These are phyloP conservation scores for Melanargia galathea DNA, from an alignment of 2,888 invertebrate species.

Conservation along the genomic window DNA sequence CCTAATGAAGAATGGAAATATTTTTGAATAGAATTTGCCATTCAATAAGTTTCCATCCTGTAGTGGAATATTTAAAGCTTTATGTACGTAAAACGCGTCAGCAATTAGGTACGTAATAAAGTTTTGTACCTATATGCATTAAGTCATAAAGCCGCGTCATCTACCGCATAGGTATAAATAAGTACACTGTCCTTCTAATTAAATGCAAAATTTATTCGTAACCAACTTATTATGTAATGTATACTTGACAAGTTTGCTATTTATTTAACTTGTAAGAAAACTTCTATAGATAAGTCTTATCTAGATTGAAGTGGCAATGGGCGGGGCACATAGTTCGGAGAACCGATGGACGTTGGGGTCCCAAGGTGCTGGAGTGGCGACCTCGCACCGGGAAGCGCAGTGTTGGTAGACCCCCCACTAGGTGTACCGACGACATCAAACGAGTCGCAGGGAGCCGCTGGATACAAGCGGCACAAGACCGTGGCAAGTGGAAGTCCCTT, in stretches of 20 bases:
- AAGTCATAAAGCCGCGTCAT: conserved; percentile 36
- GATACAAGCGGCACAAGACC: too few species aligned
- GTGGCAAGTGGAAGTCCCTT: too few species aligned
- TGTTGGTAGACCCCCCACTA: too few species aligned
- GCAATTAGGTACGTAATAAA: conserved; percentile 1
- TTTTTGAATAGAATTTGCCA: conserved; percentile 47
- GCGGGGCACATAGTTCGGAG: too few species aligned
- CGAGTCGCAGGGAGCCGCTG: too few species aligned
- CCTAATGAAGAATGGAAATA: conserved; percentile 48
- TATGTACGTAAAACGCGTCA: conserved; percentile 43
- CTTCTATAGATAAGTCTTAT: background rate
- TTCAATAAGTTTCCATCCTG: conserved; percentile 52
- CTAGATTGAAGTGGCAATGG: too few species aligned
- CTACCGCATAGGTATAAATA: conserved; percentile 33
- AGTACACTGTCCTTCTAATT: conserved; percentile 15
- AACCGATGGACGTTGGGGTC: too few species aligned
- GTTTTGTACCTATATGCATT: conserved; percentile 6
- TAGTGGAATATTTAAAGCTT: conserved; percentile 48
- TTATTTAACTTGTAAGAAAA: background rate
- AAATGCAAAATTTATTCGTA: conserved; percentile 15
- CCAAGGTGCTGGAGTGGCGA: too few species aligned
- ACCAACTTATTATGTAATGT: background rate
- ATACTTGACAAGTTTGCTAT: conserved; percentile 7
- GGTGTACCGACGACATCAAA: too few species aligned
- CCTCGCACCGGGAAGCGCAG: too few species aligned